These are phyloP conservation scores for Bombylius discolor DNA, from an alignment of 2,888 invertebrate genomes.

Conservation along the genomic window DNA sequence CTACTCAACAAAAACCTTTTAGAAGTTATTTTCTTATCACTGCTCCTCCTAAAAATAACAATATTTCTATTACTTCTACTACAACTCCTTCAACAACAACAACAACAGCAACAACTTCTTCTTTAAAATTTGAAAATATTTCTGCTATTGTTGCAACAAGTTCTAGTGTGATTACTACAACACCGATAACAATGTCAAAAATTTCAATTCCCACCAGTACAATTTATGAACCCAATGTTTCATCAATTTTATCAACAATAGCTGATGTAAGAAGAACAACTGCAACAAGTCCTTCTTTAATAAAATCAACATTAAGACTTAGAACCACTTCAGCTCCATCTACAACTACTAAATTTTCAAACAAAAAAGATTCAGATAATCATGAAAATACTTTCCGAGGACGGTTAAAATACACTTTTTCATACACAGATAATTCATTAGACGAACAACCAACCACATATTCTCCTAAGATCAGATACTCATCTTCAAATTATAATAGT, in stretches of 20 bases:
- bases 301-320: slow-evolving; percentile 14
- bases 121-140: neutral
- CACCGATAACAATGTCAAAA: neutral
- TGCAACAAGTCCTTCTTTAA: slow-evolving; percentile 19
- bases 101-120: neutral
- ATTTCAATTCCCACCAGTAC: neutral
- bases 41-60: slow-evolving; percentile 17
- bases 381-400: slow-evolving; percentile 24
- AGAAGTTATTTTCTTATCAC: slow-evolving; percentile 26
- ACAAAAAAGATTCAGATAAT: neutral
- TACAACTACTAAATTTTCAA: slow-evolving; percentile 10
- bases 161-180: neutral
- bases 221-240: neutral
- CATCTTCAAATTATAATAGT: slow-evolving; percentile 13
- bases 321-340: slow-evolving; percentile 9
- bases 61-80: neutral
- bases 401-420: slow-evolving; percentile 31
- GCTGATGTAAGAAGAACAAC: slow-evolving; percentile 17
- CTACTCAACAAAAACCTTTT: slow-evolving; percentile 22
- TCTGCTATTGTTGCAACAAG: neutral
- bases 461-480: slow-evolving; percentile 27
- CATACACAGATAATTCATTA: slow-evolving; percentile 22
- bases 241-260: neutral
- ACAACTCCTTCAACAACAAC: neutral
- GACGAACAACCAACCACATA: slow-evolving; percentile 34